Evolutionary conservation across 2,888 invertebrate genomes (phyloP).

Genomic region (Trichopria drosophilae): DNA sequence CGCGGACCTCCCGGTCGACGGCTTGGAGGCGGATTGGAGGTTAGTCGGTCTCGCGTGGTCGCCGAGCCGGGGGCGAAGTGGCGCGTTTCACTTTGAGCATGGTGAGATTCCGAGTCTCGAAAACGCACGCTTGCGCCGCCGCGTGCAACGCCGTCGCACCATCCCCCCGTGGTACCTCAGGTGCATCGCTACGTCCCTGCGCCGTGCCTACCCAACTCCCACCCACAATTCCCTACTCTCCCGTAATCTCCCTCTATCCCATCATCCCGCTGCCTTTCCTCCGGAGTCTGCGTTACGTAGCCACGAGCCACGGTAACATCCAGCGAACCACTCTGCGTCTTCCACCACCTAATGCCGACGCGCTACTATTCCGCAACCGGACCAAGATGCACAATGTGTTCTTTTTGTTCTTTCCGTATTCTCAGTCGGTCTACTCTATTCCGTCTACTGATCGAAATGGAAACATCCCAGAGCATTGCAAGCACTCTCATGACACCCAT

Average conservation of each 20-base stretch:
- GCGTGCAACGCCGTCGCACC: constrained; percentile 15
- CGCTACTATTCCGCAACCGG: constrained; percentile 27
- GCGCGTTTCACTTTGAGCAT: constrained; percentile 54
- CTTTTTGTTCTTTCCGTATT: no score
- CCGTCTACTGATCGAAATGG: no score
- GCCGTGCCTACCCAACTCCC: constrained; percentile 10
- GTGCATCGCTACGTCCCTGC: constrained; percentile 8
- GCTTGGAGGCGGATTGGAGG: constrained; percentile 42
- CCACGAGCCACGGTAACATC: no score
- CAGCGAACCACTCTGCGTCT: no score
- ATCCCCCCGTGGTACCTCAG: constrained; percentile 8
- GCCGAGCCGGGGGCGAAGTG: constrained; percentile 54
- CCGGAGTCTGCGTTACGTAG: no score
- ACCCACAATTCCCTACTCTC: background rate
- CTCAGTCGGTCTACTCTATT: no score
- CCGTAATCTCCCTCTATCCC: no score
- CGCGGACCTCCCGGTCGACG: background rate
- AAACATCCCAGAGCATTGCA: no score
- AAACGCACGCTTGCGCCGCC: constrained; percentile 51
- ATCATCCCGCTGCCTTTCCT: no score
- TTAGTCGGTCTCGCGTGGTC: constrained; percentile 52
- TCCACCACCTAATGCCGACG: constrained; percentile 27
- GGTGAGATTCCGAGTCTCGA: constrained; percentile 49
- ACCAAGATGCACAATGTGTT: constrained; percentile 13
- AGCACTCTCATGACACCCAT: no score